Conservation (phyloP, 2,888 invertebrate species). For the Exocentrus adspersus region DNA sequence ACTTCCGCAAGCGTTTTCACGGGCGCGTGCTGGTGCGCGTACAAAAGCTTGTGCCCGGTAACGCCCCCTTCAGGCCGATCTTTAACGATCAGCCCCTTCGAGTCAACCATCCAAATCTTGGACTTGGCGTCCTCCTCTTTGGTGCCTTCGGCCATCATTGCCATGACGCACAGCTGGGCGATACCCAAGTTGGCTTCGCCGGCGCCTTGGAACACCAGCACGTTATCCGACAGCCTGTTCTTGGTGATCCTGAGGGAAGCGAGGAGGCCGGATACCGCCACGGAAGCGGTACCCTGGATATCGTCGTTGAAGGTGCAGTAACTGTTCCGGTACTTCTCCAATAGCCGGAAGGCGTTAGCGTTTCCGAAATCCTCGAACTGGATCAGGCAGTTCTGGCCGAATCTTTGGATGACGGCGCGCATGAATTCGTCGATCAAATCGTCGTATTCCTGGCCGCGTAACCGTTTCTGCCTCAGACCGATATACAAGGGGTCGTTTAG, state of each 20-base stretch:
- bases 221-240: conserved; percentile 83
- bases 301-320: conserved; percentile 99
- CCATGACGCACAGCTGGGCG: conserved; percentile 90
- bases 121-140: conserved; percentile 77
- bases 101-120: conserved; percentile 96
- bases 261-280: conserved; percentile 93
- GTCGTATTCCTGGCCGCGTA: conserved; percentile 87
- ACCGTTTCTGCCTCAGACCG: conserved; percentile 86
- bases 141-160: conserved; percentile 87
- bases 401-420: conserved; percentile 86
- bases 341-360: conserved; percentile 92
- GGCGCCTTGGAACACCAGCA: conserved; percentile 91
- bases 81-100: conserved; percentile 92
- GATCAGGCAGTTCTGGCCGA: conserved; percentile 86
- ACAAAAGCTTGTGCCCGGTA: conserved; percentile 81
- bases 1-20: conserved; percentile 84
- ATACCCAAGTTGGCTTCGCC: conserved; percentile 92
- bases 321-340: conserved; percentile 86
- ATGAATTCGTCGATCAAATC: conserved; percentile 98
- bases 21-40: conserved; percentile 81
- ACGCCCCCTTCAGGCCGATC: conserved; percentile 85
- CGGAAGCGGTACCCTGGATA: conserved; percentile 87
- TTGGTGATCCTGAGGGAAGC: conserved; percentile 87
- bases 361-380: conserved; percentile 99
- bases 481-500: conserved; percentile 95